Conservation (phyloP, 2,113 vertebrate genomes). For the Brachypodius melanocephalos region DNA sequence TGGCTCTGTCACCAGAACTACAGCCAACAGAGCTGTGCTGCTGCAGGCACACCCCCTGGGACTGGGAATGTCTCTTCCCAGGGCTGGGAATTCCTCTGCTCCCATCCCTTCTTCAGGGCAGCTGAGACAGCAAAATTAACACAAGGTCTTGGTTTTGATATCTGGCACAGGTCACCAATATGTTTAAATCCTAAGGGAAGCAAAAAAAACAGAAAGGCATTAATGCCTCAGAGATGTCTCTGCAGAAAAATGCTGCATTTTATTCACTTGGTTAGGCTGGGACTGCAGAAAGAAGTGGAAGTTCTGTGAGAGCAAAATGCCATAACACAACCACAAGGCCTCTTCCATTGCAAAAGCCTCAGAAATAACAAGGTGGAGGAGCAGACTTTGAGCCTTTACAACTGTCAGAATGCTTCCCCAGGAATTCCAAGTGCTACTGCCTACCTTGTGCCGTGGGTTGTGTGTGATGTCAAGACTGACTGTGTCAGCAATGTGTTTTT, state of each 20-base stretch:
- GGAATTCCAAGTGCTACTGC: background rate
- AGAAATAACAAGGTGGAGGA: background rate
- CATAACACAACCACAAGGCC: background rate
- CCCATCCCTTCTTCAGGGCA: background rate
- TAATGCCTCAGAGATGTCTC: background rate
- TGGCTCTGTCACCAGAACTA: background rate
- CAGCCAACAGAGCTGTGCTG: constrained; percentile 10
- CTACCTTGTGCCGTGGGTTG: constrained; percentile 78
- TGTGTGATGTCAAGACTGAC: constrained; percentile 75
- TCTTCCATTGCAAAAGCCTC: background rate
- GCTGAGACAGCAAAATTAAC: background rate
- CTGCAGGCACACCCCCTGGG: background rate
- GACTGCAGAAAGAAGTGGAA: background rate
- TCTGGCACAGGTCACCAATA: background rate
- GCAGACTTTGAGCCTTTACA: background rate
- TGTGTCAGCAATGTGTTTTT: constrained; percentile 72
- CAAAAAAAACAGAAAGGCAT: background rate
- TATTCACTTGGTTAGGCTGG: background rate
- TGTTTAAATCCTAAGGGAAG: background rate
- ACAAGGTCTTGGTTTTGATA: background rate
- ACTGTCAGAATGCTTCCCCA: background rate
- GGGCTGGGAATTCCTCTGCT: background rate
- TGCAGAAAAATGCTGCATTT: background rate
- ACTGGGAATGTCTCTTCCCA: background rate
- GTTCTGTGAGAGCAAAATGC: background rate